Base-by-base conservation (phyloP, 2,888 invertebrate species). In the Coleophora flavipennella region DNA sequence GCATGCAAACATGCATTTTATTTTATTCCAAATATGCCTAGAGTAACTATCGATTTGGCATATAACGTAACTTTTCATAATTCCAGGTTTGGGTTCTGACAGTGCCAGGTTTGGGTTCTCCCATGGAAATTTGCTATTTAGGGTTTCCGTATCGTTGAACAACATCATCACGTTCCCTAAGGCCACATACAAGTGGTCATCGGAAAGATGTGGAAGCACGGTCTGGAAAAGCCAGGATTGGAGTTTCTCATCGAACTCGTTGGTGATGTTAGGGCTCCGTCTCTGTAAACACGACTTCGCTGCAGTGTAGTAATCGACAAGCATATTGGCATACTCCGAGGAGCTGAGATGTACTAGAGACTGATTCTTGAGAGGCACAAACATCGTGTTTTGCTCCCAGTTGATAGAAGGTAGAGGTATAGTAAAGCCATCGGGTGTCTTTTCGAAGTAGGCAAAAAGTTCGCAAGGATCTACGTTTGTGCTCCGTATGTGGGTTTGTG, bases 391-490 rank as follows among this genome's bases (percentile, higher is more conserved):
- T 1, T 58, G 53, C 33, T 81, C 73, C 66, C 89, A 87, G 51
- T 88, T 87, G 29, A 91, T 79, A 45, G 83, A 83, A 0, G 91
- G 91, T 29, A 89, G 62, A 0, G 89, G 88, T 34, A 89, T 65
- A 13, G 57, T 49, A 9, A 72, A 44, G 7, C 68, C 71, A 8
- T 43, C 38, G 1, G 52, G 42, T 8, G 61, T 61, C 37, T 66
- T 74, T 49, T 75, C 69, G 29, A 68, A 71, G 40, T 64, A 77
- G 0, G 69, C 62, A 32, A 83, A 46, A 38, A 56, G 40, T 1
- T 65, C 55, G 43, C 83, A 83, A 1, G 75, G 55, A 8, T 72
- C 36, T 3, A 6, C 20, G 8, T 40, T 42, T 25, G 55, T 46
- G 13, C 48, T 57, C 48, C 62, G 60, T 1, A 48, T 46, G 4